Evolutionary conservation across 2,888 invertebrate species (phyloP).

Genomic region (Drymonia ruficornis): DNA sequence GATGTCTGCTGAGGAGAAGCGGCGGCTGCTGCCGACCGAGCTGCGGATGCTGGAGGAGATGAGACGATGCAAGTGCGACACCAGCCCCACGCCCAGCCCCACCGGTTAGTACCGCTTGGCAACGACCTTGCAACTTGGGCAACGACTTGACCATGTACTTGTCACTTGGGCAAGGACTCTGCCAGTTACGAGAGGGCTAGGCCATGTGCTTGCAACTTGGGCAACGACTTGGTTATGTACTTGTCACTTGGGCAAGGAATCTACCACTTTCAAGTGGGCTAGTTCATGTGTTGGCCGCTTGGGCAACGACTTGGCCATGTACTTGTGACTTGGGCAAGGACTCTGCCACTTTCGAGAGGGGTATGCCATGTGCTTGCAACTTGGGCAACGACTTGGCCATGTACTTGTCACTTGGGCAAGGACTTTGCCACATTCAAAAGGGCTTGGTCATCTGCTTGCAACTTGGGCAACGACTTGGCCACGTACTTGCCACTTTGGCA

Average conservation of each 20-base stretch:
- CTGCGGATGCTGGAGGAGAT: slow-evolving; percentile 60
- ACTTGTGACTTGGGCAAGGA: no score
- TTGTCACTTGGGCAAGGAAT: no score
- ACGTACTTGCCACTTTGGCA: not conserved
- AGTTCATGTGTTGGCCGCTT: no score
- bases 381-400: no score
- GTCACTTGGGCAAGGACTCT: not conserved
- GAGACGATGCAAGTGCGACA: slow-evolving; percentile 70
- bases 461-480: not conserved
- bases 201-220: no score
- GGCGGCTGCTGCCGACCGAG: slow-evolving; percentile 58
- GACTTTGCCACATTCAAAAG: not conserved
- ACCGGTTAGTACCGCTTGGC: not conserved
- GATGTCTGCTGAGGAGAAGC: not conserved
- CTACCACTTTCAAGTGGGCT: no score
- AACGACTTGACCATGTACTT: not conserved
- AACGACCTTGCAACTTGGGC: not conserved
- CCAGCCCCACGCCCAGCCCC: slow-evolving; percentile 22
- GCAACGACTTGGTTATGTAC: no score
- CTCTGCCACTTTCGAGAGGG: no score
- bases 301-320: no score
- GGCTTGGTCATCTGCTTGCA: no score
- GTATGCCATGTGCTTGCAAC: no score
- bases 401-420: not conserved
- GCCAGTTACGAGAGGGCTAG: no score